Percentiles rank a stretch among this genome's conserved stretches.
phyloP scores from a whole-genome alignment of 2,797 vertebrate species.

The Rhinichthys osculus region DNA sequence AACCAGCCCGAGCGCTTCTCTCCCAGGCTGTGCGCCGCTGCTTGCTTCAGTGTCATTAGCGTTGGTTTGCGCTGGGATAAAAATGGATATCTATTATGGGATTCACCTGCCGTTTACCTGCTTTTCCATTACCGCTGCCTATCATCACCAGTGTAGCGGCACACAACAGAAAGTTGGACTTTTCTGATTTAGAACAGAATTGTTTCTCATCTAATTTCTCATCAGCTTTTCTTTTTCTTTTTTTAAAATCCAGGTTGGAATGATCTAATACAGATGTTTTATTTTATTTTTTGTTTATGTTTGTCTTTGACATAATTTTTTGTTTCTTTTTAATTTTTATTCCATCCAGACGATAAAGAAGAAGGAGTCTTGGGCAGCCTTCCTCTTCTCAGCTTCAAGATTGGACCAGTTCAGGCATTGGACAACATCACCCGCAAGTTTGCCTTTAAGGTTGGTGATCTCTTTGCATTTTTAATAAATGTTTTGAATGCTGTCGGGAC shows the following conservation, averaged over 20 bases:
- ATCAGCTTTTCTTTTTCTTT: background rate
- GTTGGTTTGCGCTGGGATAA: conserved; percentile 56
- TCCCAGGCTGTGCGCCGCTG: background rate
- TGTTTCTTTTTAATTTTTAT: background rate
- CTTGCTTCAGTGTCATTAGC: conserved; percentile 44
- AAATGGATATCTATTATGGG: conserved; percentile 73
- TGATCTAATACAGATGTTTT: conserved; percentile 14
- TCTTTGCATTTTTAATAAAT: conserved; percentile 10
- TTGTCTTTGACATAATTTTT: background rate
- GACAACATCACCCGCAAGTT: conserved; percentile 93
- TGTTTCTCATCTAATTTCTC: background rate
- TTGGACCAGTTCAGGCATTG: conserved; percentile 81
- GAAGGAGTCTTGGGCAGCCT: conserved; percentile 91
- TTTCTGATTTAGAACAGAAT: background rate
- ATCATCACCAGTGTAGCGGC: background rate
- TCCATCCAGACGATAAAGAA: conserved; percentile 88
- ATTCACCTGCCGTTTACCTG: conserved; percentile 62
- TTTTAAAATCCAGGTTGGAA: background rate
- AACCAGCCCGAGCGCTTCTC: conserved; percentile 54
- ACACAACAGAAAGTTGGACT: conserved; percentile 22
- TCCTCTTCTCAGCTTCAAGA: conserved; percentile 90
- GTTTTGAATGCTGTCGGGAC: conserved; percentile 1
- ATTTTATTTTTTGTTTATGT: background rate
- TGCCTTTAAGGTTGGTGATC: conserved; percentile 91
- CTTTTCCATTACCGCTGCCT: conserved; percentile 38